Base-by-base conservation (phyloP, 1,140 invertebrate species). In the Holotrichia oblita region DNA sequence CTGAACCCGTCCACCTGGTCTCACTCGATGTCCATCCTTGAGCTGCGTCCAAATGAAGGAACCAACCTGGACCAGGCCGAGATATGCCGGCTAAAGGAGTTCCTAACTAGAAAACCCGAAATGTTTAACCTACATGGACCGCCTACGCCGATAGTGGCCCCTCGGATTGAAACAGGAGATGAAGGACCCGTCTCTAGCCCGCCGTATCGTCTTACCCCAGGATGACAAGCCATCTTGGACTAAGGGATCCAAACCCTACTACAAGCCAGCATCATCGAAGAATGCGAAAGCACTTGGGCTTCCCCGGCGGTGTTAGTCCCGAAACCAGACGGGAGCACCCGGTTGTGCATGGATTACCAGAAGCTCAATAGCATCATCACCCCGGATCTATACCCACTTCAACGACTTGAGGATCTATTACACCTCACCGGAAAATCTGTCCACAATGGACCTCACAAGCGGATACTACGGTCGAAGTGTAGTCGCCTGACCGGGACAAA, bases 401-500 rank as follows among this genome's bases (percentile, higher is more conserved):
- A 89, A 3, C 80, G 84, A 6, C 88, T 91, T 4, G 86, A 88
- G 40, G 86, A 89, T 6, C 81, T 85, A 0, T 77, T 91, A n/a
- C 81, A 87, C 69, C 41, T 72, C 6, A 79, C 90, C 12, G 83
- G 82, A 8, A 83, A 83, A 44, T 90, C 7, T 89, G 90, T 82
- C 76, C 89, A 9, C 85, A 0, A 41, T 90, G 8, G 89, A 90
- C 82, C 75, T 89, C 6, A 80, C 80, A 9, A 14, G 12, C 1
- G 80, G 75, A 17, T 81, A 79, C 22, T 72, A 34, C 9, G 78
- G 42, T 81, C 4, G 20, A 14, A 34, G 73, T 82, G 22, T 73
- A 81, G 0, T 9, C 34, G 14, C 48, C 64, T 7, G 85, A 87
- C 79, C 81, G 74, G n/a, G 80, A 85, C 6, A 90, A 90, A 81